Base-by-base conservation (phyloP, 1,140 invertebrate genomes). In the Mylabris phalerata region DNA sequence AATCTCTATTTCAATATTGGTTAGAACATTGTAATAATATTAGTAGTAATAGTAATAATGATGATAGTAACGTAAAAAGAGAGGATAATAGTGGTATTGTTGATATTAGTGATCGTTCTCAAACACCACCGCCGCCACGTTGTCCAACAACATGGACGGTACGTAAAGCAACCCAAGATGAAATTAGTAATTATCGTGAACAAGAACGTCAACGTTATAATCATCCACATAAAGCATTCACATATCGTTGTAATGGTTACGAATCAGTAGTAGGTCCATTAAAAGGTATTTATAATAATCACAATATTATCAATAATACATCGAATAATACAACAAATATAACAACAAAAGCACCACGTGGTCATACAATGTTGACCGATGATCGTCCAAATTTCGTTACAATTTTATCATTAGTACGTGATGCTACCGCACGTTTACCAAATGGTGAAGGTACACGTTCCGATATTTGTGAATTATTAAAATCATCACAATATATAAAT, bases 391-490 rank as follows among this genome's bases (percentile, higher is more conserved):
- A 93, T 55, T 95, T 88, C 75, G 93, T 95, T 9, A 93, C 92
- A 4, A 93, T 96, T 68, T 74, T 95, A 5, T 90, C 92, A 9
- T 76, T 97, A 40, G 92, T 98, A 7, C 77, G 93, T 42, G 94
- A 98, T 79, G 92, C 94, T 3, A 90, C 93, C 0, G 93, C 95
- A 0, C 77, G 95, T 44, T 77, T 98, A 55, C 94, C 95, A 0
- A 96, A 93, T 74, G 93, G 94, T 0, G 92, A 97, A 78, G 94
- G 95, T 24, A 95, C 93, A 0, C 76, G 93, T 26, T 84, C 88
- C 3, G 93, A 97, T 67, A 94, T 97, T 62, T 90, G 88, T 75
- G 86, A 89, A 65, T 74, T 92, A 43, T 69, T 92, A 4, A 87
- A 88, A 70, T 89, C 90, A 69, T 94, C 91, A 0, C 90, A 93